Conservation (phyloP, 2,113 vertebrate species). For the Pangasianodon gigas region DNA sequence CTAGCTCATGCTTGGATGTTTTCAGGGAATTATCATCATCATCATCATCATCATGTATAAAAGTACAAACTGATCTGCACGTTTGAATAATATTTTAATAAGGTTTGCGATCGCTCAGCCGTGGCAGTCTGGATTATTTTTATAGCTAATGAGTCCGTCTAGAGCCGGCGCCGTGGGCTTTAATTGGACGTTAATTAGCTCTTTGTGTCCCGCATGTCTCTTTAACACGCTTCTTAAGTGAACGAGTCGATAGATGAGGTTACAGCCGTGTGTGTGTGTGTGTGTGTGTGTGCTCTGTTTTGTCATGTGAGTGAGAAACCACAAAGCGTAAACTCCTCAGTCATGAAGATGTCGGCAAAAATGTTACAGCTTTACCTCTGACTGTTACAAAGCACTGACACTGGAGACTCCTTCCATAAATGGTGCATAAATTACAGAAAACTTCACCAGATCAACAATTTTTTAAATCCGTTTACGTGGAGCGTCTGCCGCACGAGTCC, state of each 20-base stretch:
- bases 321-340: too few relatives aligned
- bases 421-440: too few relatives aligned
- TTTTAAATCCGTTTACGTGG: too few relatives aligned
- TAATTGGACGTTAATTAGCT: conserved; percentile 45
- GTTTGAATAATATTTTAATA: conserved; percentile 17
- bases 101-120: conserved; percentile 1
- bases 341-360: too few relatives aligned
- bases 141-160: conserved; percentile 10
- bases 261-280: neutral
- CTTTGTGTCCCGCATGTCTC: conserved; percentile 2
- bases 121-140: neutral
- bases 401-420: too few relatives aligned
- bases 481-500: neutral
- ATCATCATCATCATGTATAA: neutral
- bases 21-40: neutral
- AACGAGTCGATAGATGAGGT: neutral
- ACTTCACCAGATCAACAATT: too few relatives aligned
- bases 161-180: neutral
- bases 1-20: neutral
- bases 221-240: conserved; percentile 30
- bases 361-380: too few relatives aligned
- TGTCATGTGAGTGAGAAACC: too few relatives aligned
- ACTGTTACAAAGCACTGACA: too few relatives aligned
- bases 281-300: neutral
- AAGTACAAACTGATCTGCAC: neutral